Percentiles rank a stretch among this genome's conserved stretches.
These are phyloP conservation scores for Cepaea nemoralis DNA, from an alignment of 1,140 invertebrate genomes.

Conservation along the genomic window DNA sequence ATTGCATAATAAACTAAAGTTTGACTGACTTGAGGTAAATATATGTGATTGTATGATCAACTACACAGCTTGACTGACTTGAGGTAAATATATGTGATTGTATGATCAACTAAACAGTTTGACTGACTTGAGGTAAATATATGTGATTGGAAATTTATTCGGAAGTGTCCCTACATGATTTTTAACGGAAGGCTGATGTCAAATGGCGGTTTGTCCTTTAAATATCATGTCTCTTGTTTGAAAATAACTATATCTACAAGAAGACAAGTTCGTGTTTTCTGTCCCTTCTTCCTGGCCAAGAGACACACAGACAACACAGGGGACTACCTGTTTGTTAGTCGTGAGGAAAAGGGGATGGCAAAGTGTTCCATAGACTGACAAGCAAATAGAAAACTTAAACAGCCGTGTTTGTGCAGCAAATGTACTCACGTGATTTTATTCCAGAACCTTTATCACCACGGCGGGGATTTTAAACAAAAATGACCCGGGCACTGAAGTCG, in stretches of 20 bases:
- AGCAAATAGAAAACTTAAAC: conserved; percentile 2
- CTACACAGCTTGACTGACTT: too few species aligned
- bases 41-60: too few species aligned
- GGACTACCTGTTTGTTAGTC: neutral
- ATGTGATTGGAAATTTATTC: neutral
- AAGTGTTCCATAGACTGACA: neutral
- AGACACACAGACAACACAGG: neutral
- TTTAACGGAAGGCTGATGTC: conserved; percentile 7
- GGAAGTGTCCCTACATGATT: neutral
- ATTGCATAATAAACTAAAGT: too few species aligned
- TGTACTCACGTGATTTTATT: neutral
- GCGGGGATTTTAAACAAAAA: too few species aligned
- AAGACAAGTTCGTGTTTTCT: neutral
- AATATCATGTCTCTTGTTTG: neutral
- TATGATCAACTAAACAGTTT: neutral
- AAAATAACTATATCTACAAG: neutral
- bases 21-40: too few species aligned
- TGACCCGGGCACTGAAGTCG: too few species aligned
- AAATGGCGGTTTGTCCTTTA: neutral
- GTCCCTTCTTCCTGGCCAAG: neutral
- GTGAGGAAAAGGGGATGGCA: neutral
- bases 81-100: too few species aligned
- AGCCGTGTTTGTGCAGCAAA: neutral
- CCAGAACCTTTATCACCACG: too few species aligned
- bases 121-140: neutral